phyloP scores from a whole-genome alignment of 1,140 invertebrate species.

The Drosophila takahashii region DNA sequence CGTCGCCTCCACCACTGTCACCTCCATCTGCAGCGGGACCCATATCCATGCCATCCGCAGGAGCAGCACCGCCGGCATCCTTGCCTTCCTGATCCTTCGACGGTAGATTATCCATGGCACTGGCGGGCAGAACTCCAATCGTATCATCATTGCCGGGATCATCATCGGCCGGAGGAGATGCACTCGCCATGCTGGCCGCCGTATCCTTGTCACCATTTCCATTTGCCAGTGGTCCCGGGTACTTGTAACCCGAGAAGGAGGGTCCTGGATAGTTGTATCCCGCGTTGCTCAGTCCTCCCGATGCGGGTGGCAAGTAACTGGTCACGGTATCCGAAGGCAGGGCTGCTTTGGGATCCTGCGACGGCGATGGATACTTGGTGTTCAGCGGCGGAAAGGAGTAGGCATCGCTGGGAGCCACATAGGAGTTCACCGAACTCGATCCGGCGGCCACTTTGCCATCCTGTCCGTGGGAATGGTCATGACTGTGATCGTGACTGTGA shows the following conservation, averaged over 20 bases:
- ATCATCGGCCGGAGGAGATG: conserved; percentile 42
- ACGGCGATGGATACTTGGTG: conserved; percentile 69
- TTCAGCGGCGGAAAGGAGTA: conserved; percentile 80
- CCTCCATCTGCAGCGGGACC: conserved; percentile 4
- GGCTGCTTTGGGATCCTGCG: conserved; percentile 61
- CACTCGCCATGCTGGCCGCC: conserved; percentile 47
- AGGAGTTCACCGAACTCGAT: conserved; percentile 60
- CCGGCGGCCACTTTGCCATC: conserved; percentile 57
- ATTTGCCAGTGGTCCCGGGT: conserved; percentile 57
- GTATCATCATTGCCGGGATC: conserved; percentile 65
- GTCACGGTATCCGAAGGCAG: conserved; percentile 58
- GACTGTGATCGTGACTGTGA: conserved; percentile 35
- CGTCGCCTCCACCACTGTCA: conserved; percentile 19
- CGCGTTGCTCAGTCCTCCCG: conserved; percentile 56
- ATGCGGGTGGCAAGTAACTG: conserved; percentile 77
- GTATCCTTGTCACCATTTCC: conserved; percentile 54
- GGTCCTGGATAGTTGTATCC: conserved; percentile 64
- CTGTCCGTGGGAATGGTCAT: conserved; percentile 42
- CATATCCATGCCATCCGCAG: conserved; percentile 15
- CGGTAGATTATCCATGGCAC: conserved; percentile 66
- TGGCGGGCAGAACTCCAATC: conserved; percentile 76
- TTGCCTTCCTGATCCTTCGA: conserved; percentile 45
- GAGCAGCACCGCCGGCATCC: conserved; percentile 30
- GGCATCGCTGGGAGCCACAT: conserved; percentile 60
- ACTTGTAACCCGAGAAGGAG: conserved; percentile 51